Base-by-base conservation (phyloP, 1,140 invertebrate genomes). In the Spodoptera litura region DNA sequence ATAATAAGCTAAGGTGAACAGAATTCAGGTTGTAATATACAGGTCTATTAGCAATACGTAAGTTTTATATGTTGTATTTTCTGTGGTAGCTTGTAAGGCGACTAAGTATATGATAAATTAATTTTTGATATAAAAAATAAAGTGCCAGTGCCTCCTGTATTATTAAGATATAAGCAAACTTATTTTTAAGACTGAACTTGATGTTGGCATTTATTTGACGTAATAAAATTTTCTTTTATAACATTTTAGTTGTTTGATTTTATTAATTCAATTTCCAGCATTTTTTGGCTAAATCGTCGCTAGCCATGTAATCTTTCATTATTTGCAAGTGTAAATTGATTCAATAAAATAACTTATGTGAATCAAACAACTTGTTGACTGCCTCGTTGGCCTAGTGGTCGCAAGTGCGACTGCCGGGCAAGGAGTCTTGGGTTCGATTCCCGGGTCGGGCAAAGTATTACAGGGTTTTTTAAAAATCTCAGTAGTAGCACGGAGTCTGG, bases 151-250 rank as follows among this genome's bases (percentile, higher is more conserved):
- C 92, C 92, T 93, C 81, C 77, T 86, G 84, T 89, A 89, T 86
- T 84, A 85, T 81, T 91, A 88, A 90, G 85, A 84, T 90, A 79
- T 88, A 88, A 85, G 83, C 86, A 85, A 86, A 88, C 83, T 83
- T 92, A 92, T 89, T 89, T 87, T 88, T 94, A 94, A 93, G 92
- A 94, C 92, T 94, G 92, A 94, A 88, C 82, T 91, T 84, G 74
- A 88, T 89, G 89, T 93, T 92, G 81, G 89, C 92, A 93, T 92
- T 91, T 91, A 92, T 77, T 87, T 89, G 81, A 85, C 88, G 83
- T 89, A 93, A 91, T 93, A 91, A 51, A 84, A 86, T 81, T 84
- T 83, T 71, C 58, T 85, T 86, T 83, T 83, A 51, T 84, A 81
- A 55, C 59, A 76, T 52, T 20, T 9, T 8, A 53, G 6, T 71